A percentile compares a stretch with the other conserved stretches of the same genome.
Conservation (phyloP, 2,888 invertebrate genomes). For the Troides oblongomaculatus region DNA sequence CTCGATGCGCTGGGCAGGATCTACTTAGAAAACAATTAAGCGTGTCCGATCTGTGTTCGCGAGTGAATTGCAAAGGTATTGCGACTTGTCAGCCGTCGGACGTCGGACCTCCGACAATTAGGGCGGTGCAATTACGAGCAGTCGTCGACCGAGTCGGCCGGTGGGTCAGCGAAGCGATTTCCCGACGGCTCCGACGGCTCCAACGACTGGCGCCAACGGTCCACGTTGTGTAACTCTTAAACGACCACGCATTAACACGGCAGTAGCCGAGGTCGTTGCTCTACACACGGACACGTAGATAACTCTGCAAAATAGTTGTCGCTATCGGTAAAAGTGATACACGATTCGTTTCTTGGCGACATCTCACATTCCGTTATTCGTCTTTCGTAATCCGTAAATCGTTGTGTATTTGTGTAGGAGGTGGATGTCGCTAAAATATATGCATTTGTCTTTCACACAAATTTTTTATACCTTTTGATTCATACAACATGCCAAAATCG, state of each 20-base stretch:
- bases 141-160: constrained; percentile 63
- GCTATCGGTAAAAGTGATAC: constrained; percentile 26
- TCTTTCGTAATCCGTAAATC: constrained; percentile 25
- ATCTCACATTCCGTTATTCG: constrained; percentile 19
- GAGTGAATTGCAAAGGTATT: constrained; percentile 70
- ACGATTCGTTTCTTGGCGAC: constrained; percentile 13
- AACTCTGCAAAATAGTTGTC: constrained; percentile 30
- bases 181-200: constrained; percentile 59
- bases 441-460: constrained; percentile 20
- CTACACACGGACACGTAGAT: constrained; percentile 56
- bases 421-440: constrained; percentile 20
- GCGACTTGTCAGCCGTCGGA: constrained; percentile 52
- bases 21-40: constrained; percentile 70
- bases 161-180: constrained; percentile 75
- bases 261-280: constrained; percentile 68
- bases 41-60: constrained; percentile 54
- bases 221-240: constrained; percentile 70
- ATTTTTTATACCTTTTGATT: constrained; percentile 9
- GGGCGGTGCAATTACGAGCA: constrained; percentile 73
- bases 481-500: constrained; percentile 1
- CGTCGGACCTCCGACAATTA: constrained; percentile 63
- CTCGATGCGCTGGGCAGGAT: constrained; percentile 55
- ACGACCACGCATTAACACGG: constrained; percentile 57
- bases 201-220: constrained; percentile 63
- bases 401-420: not conserved